A percentile compares a stretch with the other conserved stretches of the same genome.
phyloP scores from a whole-genome alignment of 2,888 invertebrate species.

The Gisinianus flammeolus region DNA sequence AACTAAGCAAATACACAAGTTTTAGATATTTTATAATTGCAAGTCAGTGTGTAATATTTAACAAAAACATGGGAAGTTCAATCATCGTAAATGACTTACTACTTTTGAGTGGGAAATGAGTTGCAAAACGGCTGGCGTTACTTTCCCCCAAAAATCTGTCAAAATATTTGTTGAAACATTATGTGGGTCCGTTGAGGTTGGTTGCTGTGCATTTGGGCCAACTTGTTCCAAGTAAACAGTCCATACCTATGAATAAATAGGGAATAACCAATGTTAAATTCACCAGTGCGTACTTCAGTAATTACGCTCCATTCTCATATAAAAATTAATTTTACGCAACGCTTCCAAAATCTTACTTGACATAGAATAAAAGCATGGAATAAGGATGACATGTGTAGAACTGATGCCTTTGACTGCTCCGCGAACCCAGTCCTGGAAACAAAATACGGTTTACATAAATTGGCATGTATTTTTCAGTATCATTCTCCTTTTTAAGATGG shows the following conservation, averaged over 20 bases:
- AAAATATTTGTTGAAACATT: slow-evolving; percentile 79
- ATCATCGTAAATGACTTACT: slow-evolving; percentile 65
- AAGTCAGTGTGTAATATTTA: neutral
- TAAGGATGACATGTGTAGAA: slow-evolving; percentile 92
- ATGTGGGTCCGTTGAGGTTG: slow-evolving; percentile 74
- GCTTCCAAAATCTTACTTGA: too few relatives aligned
- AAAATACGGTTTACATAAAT: neutral
- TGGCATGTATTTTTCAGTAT: too few relatives aligned
- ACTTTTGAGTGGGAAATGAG: slow-evolving; percentile 89
- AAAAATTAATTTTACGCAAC: too few relatives aligned
- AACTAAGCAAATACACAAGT: slow-evolving; percentile 68
- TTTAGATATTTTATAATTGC: neutral
- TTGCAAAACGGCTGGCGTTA: slow-evolving; percentile 93
- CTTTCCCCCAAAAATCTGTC: slow-evolving; percentile 98
- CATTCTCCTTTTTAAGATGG: neutral
- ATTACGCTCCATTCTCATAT: too few relatives aligned
- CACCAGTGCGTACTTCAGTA: too few relatives aligned
- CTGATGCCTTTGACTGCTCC: slow-evolving; percentile 90
- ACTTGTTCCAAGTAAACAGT: slow-evolving; percentile 93
- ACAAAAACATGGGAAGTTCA: neutral
- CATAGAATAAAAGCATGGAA: slow-evolving; percentile 98
- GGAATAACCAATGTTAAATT: too few relatives aligned
- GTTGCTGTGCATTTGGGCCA: slow-evolving; percentile 59
- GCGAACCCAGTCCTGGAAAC: slow-evolving; percentile 79
- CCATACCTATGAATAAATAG: slow-evolving; percentile 73